Evolutionary conservation across 2,797 vertebrate genomes (phyloP).

Genomic region (Setipinna tenuifilis): DNA sequence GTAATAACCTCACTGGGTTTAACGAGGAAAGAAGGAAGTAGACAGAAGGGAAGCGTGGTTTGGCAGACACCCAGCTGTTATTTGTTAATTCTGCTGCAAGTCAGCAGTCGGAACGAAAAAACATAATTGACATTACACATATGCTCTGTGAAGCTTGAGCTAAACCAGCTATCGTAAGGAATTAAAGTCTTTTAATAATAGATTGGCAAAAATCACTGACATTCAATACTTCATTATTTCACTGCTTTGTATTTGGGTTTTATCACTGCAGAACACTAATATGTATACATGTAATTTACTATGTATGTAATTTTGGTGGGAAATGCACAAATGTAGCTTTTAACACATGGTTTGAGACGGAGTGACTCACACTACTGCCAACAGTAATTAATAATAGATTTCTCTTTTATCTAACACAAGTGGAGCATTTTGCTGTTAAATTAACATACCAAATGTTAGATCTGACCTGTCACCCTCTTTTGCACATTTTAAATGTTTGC

Average conservation of each 20-base stretch:
- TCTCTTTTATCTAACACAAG: not conserved
- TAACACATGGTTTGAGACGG: not conserved
- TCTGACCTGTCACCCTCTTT: not conserved
- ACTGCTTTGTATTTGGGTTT: not conserved
- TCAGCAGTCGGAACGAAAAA: slow-evolving; percentile 2
- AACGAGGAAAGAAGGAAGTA: not conserved
- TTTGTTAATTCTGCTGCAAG: not conserved
- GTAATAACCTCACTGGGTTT: too few relatives aligned
- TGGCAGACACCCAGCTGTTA: slow-evolving; percentile 10
- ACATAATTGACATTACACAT: slow-evolving; percentile 3
- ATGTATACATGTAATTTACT: not conserved
- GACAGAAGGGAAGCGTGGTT: not conserved
- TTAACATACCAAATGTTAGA: not conserved
- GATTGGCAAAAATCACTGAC: not conserved
- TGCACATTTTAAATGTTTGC: not conserved
- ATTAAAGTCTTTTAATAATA: slow-evolving; percentile 19
- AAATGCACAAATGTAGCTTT: not conserved
- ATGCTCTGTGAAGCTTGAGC: not conserved
- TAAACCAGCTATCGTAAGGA: not conserved
- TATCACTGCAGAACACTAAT: not conserved
- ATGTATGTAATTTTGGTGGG: not conserved
- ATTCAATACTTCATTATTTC: not conserved
- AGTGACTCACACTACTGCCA: not conserved
- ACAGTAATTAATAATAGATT: not conserved
- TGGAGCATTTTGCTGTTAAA: not conserved